phyloP scores from a whole-genome alignment of 2,888 invertebrate species.

The Phasia obesa region DNA sequence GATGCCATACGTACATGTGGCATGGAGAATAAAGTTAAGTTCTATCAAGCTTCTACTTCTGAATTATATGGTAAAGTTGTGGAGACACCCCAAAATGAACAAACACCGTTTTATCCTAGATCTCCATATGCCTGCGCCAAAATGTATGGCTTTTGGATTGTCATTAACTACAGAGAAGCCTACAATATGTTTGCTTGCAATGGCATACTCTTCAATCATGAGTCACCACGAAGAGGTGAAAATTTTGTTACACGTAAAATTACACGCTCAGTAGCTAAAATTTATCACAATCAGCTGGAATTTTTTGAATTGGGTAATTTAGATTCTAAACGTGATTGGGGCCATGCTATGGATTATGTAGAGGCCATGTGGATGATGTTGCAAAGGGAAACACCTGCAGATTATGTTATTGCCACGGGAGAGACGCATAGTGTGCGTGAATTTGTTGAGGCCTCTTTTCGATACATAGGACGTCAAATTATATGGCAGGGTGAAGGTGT shows the following conservation, averaged over 20 bases:
- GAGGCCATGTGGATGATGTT: slow-evolving; percentile 99
- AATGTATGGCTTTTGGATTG: slow-evolving; percentile 97
- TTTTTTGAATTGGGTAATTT: slow-evolving; percentile 95
- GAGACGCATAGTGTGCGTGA: slow-evolving; percentile 97
- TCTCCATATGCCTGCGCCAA: slow-evolving; percentile 99
- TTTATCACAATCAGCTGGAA: slow-evolving; percentile 92
- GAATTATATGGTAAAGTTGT: slow-evolving; percentile 96
- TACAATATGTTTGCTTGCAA: slow-evolving; percentile 98
- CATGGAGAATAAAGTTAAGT: slow-evolving; percentile 89
- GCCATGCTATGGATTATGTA: slow-evolving; percentile 97
- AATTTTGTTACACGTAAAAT: slow-evolving; percentile 99
- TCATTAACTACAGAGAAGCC: slow-evolving; percentile 96
- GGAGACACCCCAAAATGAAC: slow-evolving; percentile 96
- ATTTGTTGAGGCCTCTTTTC: slow-evolving; percentile 96
- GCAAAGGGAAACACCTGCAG: slow-evolving; percentile 94
- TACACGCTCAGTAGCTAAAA: slow-evolving; percentile 98
- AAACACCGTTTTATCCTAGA: slow-evolving; percentile 97
- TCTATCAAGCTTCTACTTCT: slow-evolving; percentile 98
- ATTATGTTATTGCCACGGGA: slow-evolving; percentile 98
- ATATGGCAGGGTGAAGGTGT: slow-evolving; percentile 94
- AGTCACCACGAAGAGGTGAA: slow-evolving; percentile 97
- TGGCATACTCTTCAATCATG: slow-evolving; percentile 98
- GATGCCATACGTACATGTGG: slow-evolving; percentile 96
- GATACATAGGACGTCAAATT: slow-evolving; percentile 90
- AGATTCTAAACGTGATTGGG: slow-evolving; percentile 99